Evolutionary conservation across 2,113 vertebrate genomes (phyloP), one percentile per base, ranked within the genome.

Genomic region (Tupaia chinensis): DNA sequence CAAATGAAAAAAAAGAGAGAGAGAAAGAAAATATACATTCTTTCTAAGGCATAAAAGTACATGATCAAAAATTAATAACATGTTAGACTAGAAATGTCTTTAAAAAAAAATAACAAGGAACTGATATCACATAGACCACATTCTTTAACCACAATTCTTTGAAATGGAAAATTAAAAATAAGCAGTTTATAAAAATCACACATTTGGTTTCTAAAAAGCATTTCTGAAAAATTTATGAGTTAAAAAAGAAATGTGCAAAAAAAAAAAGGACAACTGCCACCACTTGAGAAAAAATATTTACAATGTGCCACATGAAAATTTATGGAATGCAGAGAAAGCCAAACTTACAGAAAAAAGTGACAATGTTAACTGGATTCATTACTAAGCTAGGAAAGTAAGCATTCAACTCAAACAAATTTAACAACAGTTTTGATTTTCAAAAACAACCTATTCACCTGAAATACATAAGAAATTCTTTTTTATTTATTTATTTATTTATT

Each of bases 121-220:
- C 20, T 73, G 14, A 20, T 53, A 25, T 6, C 54, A 74, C 27
- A 72, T 0, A 76, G 70, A 87, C 60, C n/a, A 54, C n/a, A 60
- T 58, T 93, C 29, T 82, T 87, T 70, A 76, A 63, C 68, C 2
- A 19, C 10, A 74, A 66, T 69, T 82, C 61, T 82, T 34, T 87
- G 16, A 68, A 74, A 84, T 6, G 69, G 53, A 86, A 93, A 69
- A 58, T 76, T 27, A 9, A 34, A 96, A 96, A 53, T 70, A 68
- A 91, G 68, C 23, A 61, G 53, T 19, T 88, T 63, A 56, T 29
- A 70, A 86, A 80, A 80, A n/a, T 73, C 70, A 88, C 32, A 78
- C 20, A 89, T 72, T 77, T 69, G 23, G 2, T 58, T 91, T 91
- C 87, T 61, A 54, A 96, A 90, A 86, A 86, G 61, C 27, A 81